These are phyloP conservation scores for Tyrannus savana DNA, from an alignment of 2,113 vertebrate genomes.

Conservation along the genomic window DNA sequence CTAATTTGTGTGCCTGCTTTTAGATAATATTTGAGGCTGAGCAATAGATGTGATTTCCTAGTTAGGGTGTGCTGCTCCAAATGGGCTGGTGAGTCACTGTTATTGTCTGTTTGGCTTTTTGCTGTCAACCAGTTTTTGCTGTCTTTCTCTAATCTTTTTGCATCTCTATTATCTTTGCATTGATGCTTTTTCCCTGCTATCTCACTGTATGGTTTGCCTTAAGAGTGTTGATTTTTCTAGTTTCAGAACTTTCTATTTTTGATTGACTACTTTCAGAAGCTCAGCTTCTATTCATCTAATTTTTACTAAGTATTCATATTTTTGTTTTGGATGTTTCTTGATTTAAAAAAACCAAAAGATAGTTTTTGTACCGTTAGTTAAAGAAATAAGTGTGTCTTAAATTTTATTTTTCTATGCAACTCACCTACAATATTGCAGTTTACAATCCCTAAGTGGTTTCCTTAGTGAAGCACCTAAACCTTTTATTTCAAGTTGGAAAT, in stretches of 20 bases:
- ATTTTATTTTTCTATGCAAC: not conserved
- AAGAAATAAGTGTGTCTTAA: not conserved
- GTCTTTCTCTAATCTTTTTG: not conserved
- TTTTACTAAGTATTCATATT: not conserved
- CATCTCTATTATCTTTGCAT: not conserved
- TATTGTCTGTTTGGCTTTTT: not conserved
- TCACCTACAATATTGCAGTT: not conserved
- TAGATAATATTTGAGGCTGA: not conserved
- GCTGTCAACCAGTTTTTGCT: not conserved
- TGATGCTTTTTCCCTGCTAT: not conserved
- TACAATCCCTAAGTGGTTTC: not conserved
- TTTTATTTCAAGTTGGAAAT: not conserved
- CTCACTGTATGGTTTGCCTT: not conserved
- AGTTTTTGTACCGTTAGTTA: not conserved
- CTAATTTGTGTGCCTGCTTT: not conserved
- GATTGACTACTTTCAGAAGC: not conserved
- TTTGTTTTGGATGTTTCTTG: not conserved
- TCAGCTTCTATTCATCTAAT: not conserved
- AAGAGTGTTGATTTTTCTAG: not conserved
- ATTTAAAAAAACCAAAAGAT: not conserved
- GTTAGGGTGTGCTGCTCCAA: not conserved
- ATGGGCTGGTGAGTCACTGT: not conserved
- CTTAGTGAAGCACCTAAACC: not conserved
- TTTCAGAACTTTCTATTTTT: not conserved
- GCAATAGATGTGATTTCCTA: not conserved